Evolutionary conservation across 2,113 vertebrate species (phyloP).

Genomic region (Delphinus delphis): DNA sequence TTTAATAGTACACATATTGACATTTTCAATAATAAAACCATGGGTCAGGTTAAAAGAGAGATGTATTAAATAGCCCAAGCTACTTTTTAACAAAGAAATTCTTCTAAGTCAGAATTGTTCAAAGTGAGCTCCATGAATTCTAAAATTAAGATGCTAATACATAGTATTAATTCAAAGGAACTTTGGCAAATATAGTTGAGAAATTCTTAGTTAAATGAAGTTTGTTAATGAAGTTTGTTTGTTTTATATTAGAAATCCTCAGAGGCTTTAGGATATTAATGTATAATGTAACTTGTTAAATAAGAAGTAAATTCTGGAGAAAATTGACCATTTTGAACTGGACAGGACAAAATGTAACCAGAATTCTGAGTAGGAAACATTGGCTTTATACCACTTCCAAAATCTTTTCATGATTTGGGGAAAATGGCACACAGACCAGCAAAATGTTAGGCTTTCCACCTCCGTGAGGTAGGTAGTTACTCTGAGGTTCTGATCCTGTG

Average conservation of each 20-base stretch:
- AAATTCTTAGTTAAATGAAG: neutral
- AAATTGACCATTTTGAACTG: neutral
- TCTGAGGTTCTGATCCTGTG: neutral
- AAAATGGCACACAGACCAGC: neutral
- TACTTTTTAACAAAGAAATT: neutral
- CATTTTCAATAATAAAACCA: slow-evolving; percentile 6
- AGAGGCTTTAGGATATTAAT: neutral
- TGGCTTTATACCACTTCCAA: neutral
- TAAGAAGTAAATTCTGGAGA: neutral
- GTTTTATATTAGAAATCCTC: neutral
- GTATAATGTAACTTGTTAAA: neutral
- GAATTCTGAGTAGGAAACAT: neutral
- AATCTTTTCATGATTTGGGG: neutral
- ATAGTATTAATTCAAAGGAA: neutral
- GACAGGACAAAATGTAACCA: neutral
- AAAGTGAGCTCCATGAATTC: neutral
- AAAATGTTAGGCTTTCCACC: neutral
- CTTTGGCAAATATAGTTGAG: neutral
- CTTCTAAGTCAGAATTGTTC: neutral
- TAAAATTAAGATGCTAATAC: neutral
- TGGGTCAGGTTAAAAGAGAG: neutral
- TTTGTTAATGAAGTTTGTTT: neutral
- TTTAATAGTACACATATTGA: slow-evolving; percentile 40
- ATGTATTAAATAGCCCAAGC: neutral
- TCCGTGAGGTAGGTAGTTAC: neutral